phyloP scores from a whole-genome alignment of 2,888 invertebrate species.

The Polydrusus tereticollis region DNA sequence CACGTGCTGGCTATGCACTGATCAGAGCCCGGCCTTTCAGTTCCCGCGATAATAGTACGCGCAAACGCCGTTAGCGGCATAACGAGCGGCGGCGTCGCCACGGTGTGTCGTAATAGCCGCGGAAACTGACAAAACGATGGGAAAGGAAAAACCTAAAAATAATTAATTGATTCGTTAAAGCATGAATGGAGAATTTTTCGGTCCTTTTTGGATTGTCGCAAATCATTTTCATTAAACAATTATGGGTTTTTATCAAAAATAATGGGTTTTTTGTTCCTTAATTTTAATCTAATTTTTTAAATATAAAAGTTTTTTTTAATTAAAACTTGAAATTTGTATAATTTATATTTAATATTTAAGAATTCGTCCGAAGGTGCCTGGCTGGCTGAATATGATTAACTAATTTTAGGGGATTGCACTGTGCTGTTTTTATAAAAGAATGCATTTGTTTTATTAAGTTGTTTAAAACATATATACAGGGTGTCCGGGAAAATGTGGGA shows the following conservation, averaged over 20 bases:
- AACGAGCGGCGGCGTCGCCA: constrained; percentile 19
- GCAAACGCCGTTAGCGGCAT: constrained; percentile 23
- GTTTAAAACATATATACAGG: too few relatives aligned
- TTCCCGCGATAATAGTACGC: constrained; percentile 13
- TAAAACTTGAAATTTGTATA: too few relatives aligned
- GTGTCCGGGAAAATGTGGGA: too few relatives aligned
- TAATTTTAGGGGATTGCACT: too few relatives aligned
- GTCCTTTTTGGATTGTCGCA: not conserved
- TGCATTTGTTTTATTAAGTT: too few relatives aligned
- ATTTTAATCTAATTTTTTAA: too few relatives aligned
- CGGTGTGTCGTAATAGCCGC: constrained; percentile 12
- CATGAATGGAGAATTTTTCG: not conserved
- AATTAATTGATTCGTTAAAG: constrained; percentile 14
- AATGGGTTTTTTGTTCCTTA: not conserved
- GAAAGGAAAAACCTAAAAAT: constrained; percentile 12
- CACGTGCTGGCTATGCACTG: constrained; percentile 60
- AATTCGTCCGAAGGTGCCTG: too few relatives aligned
- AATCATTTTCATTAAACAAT: not conserved
- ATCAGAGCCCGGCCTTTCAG: constrained; percentile 30
- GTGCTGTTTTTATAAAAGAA: too few relatives aligned
- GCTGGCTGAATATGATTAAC: too few relatives aligned
- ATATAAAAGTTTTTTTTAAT: too few relatives aligned
- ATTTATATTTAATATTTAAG: too few relatives aligned
- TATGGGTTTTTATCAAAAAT: not conserved
- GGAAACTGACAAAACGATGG: constrained; percentile 17